Conservation (phyloP, 2,797 vertebrate genomes). For the Crenichthys baileyi region DNA sequence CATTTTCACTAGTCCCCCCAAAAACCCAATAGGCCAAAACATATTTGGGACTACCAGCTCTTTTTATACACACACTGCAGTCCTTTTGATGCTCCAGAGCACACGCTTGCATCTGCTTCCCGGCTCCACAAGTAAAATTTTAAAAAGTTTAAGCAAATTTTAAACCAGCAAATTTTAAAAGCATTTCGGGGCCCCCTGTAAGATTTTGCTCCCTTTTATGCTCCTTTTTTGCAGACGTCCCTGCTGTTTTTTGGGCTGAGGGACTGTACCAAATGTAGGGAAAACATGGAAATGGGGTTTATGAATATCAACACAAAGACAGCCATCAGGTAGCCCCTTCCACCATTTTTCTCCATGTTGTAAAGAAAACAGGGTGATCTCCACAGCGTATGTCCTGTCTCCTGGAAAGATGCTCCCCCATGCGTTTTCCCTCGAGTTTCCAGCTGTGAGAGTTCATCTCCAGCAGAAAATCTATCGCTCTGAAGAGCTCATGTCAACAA, state of each 20-base stretch:
- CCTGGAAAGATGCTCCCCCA: not conserved
- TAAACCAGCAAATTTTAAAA: not conserved
- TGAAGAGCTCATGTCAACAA: constrained; percentile 6
- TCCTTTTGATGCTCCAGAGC: not conserved
- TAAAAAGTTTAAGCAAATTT: not conserved
- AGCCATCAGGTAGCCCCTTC: not conserved
- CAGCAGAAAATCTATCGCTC: not conserved
- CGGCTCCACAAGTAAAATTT: not conserved
- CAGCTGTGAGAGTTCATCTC: constrained; percentile 10
- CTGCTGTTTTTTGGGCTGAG: not conserved
- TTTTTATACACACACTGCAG: not conserved
- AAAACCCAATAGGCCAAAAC: not conserved
- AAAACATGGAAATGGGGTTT: too few species aligned
- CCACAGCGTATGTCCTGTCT: not conserved
- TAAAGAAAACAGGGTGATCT: not conserved
- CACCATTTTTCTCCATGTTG: not conserved
- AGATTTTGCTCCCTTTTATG: too few species aligned
- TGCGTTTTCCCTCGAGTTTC: not conserved
- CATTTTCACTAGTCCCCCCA: not conserved
- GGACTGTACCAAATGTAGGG: not conserved
- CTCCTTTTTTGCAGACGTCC: not conserved
- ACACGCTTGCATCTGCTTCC: not conserved
- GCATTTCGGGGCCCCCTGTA: not conserved
- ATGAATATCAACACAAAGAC: not conserved
- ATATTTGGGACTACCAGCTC: not conserved